Conservation (phyloP, 2,797 vertebrate genomes). For the Poeciliopsis gracilis region DNA sequence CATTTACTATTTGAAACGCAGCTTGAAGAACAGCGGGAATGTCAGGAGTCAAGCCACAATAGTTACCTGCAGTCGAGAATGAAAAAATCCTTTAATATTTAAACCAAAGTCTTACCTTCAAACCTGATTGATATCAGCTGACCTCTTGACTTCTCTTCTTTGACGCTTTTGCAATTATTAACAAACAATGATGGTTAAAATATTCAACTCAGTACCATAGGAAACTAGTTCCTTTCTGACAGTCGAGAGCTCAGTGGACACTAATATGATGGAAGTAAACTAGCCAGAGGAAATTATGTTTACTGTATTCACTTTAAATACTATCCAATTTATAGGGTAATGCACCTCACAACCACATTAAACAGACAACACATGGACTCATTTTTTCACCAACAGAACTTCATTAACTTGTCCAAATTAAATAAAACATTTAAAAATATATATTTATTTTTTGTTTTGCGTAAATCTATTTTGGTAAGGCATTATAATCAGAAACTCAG, state of each 20-base stretch:
- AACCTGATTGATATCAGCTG: neutral
- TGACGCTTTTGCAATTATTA: neutral
- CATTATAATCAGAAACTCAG: conserved; percentile 63
- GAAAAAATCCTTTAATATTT: conserved; percentile 9
- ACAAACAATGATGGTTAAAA: neutral
- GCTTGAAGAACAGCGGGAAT: conserved; percentile 24
- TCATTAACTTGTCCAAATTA: neutral
- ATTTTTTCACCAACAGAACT: neutral
- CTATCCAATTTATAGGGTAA: neutral
- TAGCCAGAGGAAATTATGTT: neutral
- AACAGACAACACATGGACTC: neutral
- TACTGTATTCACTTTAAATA: neutral
- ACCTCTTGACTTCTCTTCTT: neutral
- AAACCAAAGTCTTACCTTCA: neutral
- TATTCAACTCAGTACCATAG: neutral
- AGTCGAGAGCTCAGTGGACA: neutral
- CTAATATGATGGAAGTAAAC: neutral
- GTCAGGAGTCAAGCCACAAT: conserved; percentile 19
- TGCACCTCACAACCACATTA: neutral
- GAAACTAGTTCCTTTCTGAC: neutral
- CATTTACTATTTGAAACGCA: conserved; percentile 55
- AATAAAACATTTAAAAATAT: neutral
- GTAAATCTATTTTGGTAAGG: conserved; percentile 34
- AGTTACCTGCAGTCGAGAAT: neutral
- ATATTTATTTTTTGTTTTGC: conserved; percentile 27